Conservation (phyloP, 1,140 invertebrate genomes). For the Lysiphlebus fabarum region DNA sequence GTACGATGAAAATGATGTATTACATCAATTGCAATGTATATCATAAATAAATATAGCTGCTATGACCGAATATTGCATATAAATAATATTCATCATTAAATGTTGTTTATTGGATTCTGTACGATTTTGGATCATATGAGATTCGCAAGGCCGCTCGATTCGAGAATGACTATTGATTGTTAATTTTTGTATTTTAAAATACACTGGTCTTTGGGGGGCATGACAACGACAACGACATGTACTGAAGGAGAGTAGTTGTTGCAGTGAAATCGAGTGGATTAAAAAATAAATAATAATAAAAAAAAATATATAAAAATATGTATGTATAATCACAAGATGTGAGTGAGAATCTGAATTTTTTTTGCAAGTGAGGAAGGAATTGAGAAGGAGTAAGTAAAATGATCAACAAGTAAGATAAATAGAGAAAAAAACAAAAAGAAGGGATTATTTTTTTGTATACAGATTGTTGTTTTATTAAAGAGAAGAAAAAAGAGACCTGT, state of each 20-base stretch:
- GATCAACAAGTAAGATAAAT: background rate
- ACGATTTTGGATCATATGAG: background rate
- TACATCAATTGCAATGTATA: no score
- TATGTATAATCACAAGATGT: no score
- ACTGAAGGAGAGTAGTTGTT: background rate
- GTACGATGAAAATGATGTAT: no score
- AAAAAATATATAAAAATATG: no score
- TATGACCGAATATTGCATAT: no score
- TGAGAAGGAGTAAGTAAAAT: no score
- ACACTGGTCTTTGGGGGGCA: slow-evolving; percentile 15
- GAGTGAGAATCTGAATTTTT: background rate
- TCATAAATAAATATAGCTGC: no score
- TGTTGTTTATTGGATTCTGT: background rate
- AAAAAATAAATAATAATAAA: background rate
- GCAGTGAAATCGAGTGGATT: slow-evolving; percentile 2
- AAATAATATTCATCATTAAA: no score
- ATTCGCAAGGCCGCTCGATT: slow-evolving; percentile 11
- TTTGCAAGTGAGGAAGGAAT: background rate
- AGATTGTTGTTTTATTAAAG: no score
- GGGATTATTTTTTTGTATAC: no score
- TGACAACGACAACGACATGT: slow-evolving; percentile 10
- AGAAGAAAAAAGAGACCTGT: no score
- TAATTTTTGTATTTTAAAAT: slow-evolving; percentile 15
- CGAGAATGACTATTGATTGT: slow-evolving; percentile 9
- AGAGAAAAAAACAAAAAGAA: background rate